Evolutionary conservation across 2,888 invertebrate genomes (phyloP), one percentile per base, ranked within the genome.

Genomic region (Andrena dorsata): DNA sequence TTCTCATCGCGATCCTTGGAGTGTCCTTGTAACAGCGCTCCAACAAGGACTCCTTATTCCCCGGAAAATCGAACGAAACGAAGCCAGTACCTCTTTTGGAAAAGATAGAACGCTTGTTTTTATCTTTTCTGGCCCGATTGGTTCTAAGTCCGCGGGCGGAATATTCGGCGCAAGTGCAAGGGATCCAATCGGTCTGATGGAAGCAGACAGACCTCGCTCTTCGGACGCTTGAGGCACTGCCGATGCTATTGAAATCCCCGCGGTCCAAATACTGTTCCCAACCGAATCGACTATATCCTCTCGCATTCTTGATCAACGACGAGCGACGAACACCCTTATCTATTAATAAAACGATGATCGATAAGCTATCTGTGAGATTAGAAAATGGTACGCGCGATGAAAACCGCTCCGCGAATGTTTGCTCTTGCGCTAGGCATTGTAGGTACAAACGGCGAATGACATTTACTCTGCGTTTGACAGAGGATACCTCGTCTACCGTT

Each of bases 251-350:
- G 60, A 65, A 78, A 69, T 90, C 91, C 63, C 90, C 87, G 30
- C 85, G 80, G 35, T 88, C 88, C 69, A 88, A 86, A 26, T 80
- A 82, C 60, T 82, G 56, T 65, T 80, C 49, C 30, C 56, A 7
- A 58, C 69, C 26, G 56, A 76, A 32, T 61, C 76, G 65, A 60
- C 78, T 75, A 8, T 76, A 71, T 71, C 70, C 58, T 77, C 86
- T 90, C 32, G 85, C 90, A 87, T 90, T 87, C 84, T 89, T 82
- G 78, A 69, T 7, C 69, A 65, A 58, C 70, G 68, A 63, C 3
- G 70, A 51, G 20, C 73, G 61, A 63, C 70, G 63, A 30, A 64
- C 56, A 56, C 51, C 73, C 66, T 85, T 81, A 66, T 87, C 86
- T 89, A 23, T 69, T 56, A 64, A 82, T 72, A 30, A 60, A 61